Base-by-base conservation (phyloP, 2,113 vertebrate species). In the Raja brachyura region DNA sequence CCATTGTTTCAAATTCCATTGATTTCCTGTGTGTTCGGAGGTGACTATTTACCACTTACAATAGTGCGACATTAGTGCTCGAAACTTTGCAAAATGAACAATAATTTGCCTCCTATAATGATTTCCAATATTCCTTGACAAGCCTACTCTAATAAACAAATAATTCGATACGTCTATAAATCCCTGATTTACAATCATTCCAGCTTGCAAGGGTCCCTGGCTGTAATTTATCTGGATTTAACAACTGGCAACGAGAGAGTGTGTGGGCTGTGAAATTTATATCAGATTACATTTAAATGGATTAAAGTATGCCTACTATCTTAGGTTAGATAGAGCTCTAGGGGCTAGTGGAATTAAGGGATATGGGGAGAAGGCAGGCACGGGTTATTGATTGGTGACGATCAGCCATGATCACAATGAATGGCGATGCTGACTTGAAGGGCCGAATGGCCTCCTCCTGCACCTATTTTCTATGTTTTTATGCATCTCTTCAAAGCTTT, bases 141-240 rank as follows among this genome's bases (percentile, higher is more conserved):
- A 11, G 33, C 88, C 63, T 48, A 63, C 66, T 22, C 31, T 8
- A 70, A 4, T 28, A 68, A 33, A 78, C n/a, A 90, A 70, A 70
- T 66, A 39, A 68, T 66, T 39, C 18, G 22, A 90, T 33, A 90
- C 14, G 31, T 9, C 10, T 9, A 39, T 68, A 66, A 90, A 13
- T 18, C 20, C 22, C 66, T 68, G 78, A 81, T 81, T 81, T 81
- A 81, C 8, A 7, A 90, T 22, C 63, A 8, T 22, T 66, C 31
- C 31, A 25, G 61, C 86, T 22, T 59, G 25, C 16, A 31, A 88
- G 25, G 25, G 11, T 63, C 85, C 59, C 56, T 4, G 11, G 85
- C 25, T 88, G 85, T 88, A 61, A 88, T 88, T 88, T 88, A 66
- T 66, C 85, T 63, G 8, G 56, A 88, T n/a, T 88, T 8, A 8